phyloP scores from a whole-genome alignment of 2,888 invertebrate species.

The Pachymerium ferrugineum region DNA sequence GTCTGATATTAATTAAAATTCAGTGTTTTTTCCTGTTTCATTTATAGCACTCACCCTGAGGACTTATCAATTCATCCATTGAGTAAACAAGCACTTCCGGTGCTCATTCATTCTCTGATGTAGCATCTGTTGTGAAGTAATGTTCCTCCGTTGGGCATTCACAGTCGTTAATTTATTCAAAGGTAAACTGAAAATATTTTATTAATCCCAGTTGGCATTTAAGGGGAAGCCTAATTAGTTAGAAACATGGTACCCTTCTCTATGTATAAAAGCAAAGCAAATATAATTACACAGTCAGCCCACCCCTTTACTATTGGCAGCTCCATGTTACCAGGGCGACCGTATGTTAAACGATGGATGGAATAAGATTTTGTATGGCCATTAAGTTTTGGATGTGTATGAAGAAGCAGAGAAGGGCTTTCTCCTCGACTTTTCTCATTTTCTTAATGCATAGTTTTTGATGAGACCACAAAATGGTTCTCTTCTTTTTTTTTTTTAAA shows the following conservation, averaged over 20 bases:
- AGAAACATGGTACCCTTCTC: neutral
- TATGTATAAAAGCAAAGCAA: neutral
- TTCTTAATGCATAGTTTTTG: slow-evolving; percentile 5
- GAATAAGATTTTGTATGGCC: neutral
- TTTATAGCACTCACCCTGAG: no score
- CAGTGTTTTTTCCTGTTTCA: no score
- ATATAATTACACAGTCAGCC: neutral
- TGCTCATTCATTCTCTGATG: neutral
- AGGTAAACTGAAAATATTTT: neutral
- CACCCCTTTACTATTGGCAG: neutral
- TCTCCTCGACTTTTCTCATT: slow-evolving; percentile 1
- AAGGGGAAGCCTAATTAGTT: neutral
- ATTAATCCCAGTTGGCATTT: slow-evolving; percentile 15
- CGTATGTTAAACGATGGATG: neutral
- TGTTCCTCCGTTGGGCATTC: neutral
- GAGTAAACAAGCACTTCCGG: no score
- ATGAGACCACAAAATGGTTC: neutral
- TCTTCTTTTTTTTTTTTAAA: neutral
- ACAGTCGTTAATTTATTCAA: neutral
- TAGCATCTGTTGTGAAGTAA: neutral
- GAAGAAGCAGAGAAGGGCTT: neutral
- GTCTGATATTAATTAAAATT: no score
- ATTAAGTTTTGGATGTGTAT: neutral
- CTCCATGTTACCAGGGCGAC: neutral
- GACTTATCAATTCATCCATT: no score